phyloP scores from a whole-genome alignment of 2,888 invertebrate genomes.

The Cheilosia vernalis region DNA sequence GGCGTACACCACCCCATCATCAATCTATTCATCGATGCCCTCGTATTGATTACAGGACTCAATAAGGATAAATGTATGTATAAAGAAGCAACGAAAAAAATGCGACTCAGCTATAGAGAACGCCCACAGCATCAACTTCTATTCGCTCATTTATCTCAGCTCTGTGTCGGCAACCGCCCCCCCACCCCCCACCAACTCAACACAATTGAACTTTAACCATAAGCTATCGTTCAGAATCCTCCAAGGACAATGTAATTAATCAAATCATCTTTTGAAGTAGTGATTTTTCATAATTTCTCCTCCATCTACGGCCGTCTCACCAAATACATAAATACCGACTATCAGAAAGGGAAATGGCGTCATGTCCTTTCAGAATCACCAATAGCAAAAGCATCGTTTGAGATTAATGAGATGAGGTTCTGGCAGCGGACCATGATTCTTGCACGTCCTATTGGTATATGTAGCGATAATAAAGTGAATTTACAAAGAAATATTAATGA shows the following conservation, averaged over 20 bases:
- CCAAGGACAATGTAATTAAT: conserved; percentile 73
- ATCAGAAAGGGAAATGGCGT: conserved; percentile 38
- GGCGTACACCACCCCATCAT: conserved; percentile 58
- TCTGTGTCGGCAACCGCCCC: not conserved
- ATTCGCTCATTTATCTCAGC: conserved; percentile 39
- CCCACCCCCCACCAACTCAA: not conserved
- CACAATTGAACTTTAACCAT: conserved; percentile 71
- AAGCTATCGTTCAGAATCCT: conserved; percentile 71
- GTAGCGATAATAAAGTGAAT: conserved; percentile 42
- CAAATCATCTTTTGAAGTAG: conserved; percentile 70
- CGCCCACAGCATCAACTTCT: conserved; percentile 45
- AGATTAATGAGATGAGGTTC: conserved; percentile 60
- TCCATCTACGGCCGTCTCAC: not conserved
- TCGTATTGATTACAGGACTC: conserved; percentile 63
- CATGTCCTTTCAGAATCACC: conserved; percentile 46
- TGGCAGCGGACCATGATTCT: not conserved
- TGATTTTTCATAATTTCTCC: conserved; percentile 68
- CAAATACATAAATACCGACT: conserved; percentile 16
- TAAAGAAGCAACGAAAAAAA: conserved; percentile 4
- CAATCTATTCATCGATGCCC: conserved; percentile 70
- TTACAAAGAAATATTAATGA: conserved; percentile 60
- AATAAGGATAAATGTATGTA: conserved; percentile 27
- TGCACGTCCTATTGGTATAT: conserved; percentile 33
- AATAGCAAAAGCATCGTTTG: conserved; percentile 44
- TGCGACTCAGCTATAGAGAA: conserved; percentile 31